Percentiles rank a stretch among this genome's conserved stretches.
Evolutionary conservation across 2,113 vertebrate species (phyloP).

Genomic region (Heterotilapia buettikoferi): DNA sequence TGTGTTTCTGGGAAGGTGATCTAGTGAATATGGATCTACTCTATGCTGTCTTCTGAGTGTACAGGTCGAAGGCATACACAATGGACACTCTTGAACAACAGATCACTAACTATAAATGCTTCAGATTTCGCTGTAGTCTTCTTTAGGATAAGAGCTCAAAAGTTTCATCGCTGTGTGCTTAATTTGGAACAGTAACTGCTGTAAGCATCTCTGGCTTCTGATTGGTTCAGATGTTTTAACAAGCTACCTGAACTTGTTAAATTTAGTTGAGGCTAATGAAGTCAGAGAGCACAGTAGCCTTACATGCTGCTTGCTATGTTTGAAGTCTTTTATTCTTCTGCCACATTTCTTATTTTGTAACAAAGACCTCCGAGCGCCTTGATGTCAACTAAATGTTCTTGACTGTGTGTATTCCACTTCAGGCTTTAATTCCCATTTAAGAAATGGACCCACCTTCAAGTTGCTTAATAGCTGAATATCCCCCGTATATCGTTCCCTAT

Average conservation of each 20-base stretch:
- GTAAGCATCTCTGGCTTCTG: neutral
- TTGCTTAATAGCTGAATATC: neutral
- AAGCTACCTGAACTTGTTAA: neutral
- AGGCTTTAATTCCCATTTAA: neutral
- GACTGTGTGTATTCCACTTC: neutral
- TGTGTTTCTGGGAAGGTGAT: neutral
- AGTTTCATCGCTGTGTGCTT: neutral
- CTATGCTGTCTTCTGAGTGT: neutral
- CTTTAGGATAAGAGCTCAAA: neutral
- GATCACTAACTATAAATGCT: neutral
- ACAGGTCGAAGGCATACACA: neutral
- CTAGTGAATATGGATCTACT: neutral
- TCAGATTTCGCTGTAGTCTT: neutral
- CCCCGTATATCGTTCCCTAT: neutral
- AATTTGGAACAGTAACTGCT: neutral
- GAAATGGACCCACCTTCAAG: neutral
- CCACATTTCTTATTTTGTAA: neutral
- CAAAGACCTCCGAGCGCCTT: neutral
- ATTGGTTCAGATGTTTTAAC: neutral
- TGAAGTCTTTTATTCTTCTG: neutral
- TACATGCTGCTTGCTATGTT: neutral
- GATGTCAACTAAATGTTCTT: neutral
- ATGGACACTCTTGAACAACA: neutral
- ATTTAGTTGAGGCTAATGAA: neutral
- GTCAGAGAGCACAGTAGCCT: neutral